Conservation (phyloP, 2,888 invertebrate species). For the Muschampia plurimacula region DNA sequence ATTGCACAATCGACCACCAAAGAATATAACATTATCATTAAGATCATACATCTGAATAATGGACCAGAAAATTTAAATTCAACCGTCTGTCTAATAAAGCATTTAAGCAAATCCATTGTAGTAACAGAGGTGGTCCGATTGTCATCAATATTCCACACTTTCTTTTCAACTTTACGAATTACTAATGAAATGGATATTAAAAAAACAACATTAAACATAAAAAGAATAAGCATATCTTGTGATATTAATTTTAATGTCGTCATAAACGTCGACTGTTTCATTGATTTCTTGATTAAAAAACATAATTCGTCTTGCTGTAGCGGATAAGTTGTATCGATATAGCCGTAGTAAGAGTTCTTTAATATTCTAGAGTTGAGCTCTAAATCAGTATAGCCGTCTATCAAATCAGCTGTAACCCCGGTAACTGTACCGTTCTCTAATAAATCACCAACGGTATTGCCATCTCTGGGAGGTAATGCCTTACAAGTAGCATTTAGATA, state of each 20-base stretch:
- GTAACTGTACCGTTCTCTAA: conserved; percentile 75
- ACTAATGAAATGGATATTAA: conserved; percentile 59
- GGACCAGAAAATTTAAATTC: conserved; percentile 69
- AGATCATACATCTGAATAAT: conserved; percentile 63
- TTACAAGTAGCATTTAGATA: conserved; percentile 72
- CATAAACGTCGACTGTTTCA: conserved; percentile 77
- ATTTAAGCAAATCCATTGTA: conserved; percentile 68
- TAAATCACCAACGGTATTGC: conserved; percentile 73
- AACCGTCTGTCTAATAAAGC: conserved; percentile 75
- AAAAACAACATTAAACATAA: conserved; percentile 59
- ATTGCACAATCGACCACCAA: conserved; percentile 74
- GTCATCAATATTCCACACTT: conserved; percentile 56
- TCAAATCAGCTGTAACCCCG: conserved; percentile 74
- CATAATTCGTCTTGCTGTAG: conserved; percentile 84
- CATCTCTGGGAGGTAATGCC: conserved; percentile 69
- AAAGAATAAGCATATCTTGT: conserved; percentile 59
- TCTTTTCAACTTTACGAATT: conserved; percentile 63
- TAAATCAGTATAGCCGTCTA: conserved; percentile 82
- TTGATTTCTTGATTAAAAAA: conserved; percentile 81
- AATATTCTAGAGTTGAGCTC: conserved; percentile 84
- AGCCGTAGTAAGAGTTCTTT: conserved; percentile 76
- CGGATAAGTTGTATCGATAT: conserved; percentile 82
- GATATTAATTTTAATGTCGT: conserved; percentile 70
- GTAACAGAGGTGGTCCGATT: conserved; percentile 56
- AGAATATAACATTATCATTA: conserved; percentile 71